Conservation (phyloP, 2,888 invertebrate species). For the Diloba caeruleocephala region DNA sequence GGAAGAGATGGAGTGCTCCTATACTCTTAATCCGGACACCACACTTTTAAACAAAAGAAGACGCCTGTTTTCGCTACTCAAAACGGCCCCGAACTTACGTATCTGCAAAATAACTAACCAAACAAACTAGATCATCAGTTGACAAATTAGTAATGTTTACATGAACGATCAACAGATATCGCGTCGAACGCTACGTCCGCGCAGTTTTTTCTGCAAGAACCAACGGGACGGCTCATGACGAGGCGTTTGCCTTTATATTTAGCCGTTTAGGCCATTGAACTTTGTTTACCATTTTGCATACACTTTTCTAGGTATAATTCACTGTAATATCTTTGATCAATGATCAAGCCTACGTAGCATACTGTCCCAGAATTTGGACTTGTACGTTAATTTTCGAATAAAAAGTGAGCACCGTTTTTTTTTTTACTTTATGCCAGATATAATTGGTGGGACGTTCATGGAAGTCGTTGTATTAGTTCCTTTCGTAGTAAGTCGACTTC, state of each 20-base stretch:
- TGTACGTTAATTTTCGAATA: no score
- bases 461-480: no score
- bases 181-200: constrained; percentile 23
- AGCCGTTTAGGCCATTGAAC: constrained; percentile 76
- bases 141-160: constrained; percentile 45
- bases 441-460: no score
- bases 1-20: no score
- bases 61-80: constrained; percentile 2
- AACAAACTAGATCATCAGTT: constrained; percentile 35
- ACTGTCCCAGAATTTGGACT: no score
- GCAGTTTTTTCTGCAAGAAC: constrained; percentile 54
- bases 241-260: constrained; percentile 73
- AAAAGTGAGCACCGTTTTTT: no score
- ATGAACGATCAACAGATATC: constrained; percentile 16
- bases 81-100: constrained; percentile 13
- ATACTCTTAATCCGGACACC: no score
- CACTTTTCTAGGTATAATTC: constrained; percentile 24
- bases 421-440: no score
- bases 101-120: constrained; percentile 15
- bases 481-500: no score
- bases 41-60: no score
- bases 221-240: constrained; percentile 60
- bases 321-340: constrained; percentile 28
- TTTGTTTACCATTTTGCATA: constrained; percentile 48
- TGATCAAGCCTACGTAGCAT: not conserved